Percentiles rank a stretch among this genome's conserved stretches.
Evolutionary conservation across 2,113 vertebrate genomes (phyloP).

Genomic region (Triplophysa siluroides): DNA sequence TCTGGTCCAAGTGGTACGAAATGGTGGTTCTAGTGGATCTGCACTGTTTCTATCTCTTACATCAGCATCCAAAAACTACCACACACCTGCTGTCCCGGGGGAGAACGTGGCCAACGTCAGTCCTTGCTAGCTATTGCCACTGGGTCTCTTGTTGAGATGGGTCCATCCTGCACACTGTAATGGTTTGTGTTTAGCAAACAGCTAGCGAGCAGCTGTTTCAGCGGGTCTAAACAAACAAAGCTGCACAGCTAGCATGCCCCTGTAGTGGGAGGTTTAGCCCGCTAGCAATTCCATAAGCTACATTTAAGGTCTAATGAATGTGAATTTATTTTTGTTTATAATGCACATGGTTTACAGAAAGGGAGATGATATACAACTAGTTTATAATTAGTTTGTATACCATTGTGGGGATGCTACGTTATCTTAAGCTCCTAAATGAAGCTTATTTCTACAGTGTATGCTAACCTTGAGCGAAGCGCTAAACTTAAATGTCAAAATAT

Average conservation of each 20-base stretch:
- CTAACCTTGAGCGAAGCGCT: too few species aligned
- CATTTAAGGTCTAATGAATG: background rate
- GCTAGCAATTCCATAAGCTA: background rate
- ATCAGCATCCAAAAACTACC: slow-evolving; percentile 6
- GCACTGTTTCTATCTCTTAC: background rate
- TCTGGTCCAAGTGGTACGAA: background rate
- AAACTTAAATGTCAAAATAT: too few species aligned
- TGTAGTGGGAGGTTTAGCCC: slow-evolving; percentile 9
- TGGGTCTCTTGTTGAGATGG: background rate
- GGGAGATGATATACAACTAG: background rate
- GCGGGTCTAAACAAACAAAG: slow-evolving; percentile 27
- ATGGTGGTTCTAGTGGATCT: background rate
- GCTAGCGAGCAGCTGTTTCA: slow-evolving; percentile 23
- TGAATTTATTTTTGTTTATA: background rate
- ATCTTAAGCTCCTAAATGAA: too few species aligned
- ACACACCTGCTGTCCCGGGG: slow-evolving; percentile 40
- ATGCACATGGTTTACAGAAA: background rate
- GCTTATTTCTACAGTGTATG: too few species aligned
- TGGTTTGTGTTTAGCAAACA: slow-evolving; percentile 26
- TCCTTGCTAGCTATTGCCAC: slow-evolving; percentile 2
- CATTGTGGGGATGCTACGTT: too few species aligned
- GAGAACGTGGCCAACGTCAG: slow-evolving; percentile 10
- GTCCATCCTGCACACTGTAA: background rate
- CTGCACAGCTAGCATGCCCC: slow-evolving; percentile 19
- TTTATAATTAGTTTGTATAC: too few species aligned